Conservation (phyloP, 2,888 invertebrate species). For the Aphodius granarius region DNA sequence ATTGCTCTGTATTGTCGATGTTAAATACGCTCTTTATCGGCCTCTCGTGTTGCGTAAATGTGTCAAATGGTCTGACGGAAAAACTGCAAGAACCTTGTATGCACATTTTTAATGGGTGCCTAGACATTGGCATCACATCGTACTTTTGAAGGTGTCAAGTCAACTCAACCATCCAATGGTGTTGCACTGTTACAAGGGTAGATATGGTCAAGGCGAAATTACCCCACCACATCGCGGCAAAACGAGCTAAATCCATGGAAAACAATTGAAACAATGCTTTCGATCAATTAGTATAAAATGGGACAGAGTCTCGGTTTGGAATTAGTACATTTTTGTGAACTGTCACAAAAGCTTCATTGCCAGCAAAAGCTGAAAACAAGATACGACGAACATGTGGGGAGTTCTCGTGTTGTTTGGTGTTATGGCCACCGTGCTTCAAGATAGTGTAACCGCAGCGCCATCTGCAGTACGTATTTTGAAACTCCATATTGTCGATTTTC, state of each 20-base stretch:
- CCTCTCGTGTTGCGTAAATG: constrained; percentile 38
- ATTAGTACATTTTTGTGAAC: constrained; percentile 34
- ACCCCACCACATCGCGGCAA: constrained; percentile 39
- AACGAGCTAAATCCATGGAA: not conserved
- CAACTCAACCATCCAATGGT: not conserved
- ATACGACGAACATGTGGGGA: not conserved
- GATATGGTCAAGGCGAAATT: constrained; percentile 46
- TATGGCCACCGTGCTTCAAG: not conserved
- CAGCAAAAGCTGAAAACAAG: not conserved
- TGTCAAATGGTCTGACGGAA: constrained; percentile 38
- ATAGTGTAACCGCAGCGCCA: not conserved
- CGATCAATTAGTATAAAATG: constrained; percentile 41
- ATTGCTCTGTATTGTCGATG: not conserved
- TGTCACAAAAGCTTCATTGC: constrained; percentile 14
- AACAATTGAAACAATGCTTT: constrained; percentile 40
- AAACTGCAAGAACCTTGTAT: constrained; percentile 45
- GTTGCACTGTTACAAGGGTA: constrained; percentile 18
- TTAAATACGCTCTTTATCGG: not conserved
- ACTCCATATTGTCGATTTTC: not conserved
- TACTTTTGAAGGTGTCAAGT: not conserved
- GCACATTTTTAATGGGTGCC: constrained; percentile 34
- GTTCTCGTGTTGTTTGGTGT: not conserved
- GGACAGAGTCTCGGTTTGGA: constrained; percentile 33
- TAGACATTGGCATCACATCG: constrained; percentile 41
- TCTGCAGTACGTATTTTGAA: not conserved